Percentiles rank a stretch among this genome's conserved stretches.
Evolutionary conservation across 2,888 invertebrate species (phyloP).

Genomic region (Melinaea menophilus): DNA sequence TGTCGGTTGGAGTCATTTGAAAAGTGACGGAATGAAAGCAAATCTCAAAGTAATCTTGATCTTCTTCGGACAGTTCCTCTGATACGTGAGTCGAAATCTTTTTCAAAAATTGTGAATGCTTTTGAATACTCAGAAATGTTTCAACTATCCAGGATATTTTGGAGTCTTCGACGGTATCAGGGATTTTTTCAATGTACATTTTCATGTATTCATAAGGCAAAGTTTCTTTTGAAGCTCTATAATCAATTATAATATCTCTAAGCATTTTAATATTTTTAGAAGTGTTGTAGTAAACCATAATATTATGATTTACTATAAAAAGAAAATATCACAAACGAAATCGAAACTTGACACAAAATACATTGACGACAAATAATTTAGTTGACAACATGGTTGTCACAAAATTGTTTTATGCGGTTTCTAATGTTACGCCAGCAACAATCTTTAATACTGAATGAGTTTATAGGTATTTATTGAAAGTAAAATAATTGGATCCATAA

Average conservation of each 20-base stretch:
- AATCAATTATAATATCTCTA: conserved; percentile 57
- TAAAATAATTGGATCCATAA: no score
- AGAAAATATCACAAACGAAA: conserved; percentile 40
- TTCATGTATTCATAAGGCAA: conserved; percentile 65
- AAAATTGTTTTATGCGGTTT: not conserved
- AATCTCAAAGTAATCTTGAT: conserved; percentile 60
- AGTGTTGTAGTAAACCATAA: conserved; percentile 67
- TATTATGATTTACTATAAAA: conserved; percentile 14
- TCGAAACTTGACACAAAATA: conserved; percentile 43
- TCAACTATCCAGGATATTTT: conserved; percentile 66
- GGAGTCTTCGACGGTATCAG: conserved; percentile 50
- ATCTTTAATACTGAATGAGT: no score
- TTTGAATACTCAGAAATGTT: conserved; percentile 59
- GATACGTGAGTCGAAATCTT: conserved; percentile 48
- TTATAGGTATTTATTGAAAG: no score
- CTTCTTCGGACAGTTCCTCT: conserved; percentile 51
- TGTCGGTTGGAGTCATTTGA: conserved; percentile 52
- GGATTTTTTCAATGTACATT: conserved; percentile 58
- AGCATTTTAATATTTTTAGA: conserved; percentile 63
- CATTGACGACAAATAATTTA: conserved; percentile 46
- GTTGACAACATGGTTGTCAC: conserved; percentile 34
- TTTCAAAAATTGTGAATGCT: conserved; percentile 53
- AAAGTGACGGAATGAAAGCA: conserved; percentile 57
- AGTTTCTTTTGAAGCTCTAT: conserved; percentile 43
- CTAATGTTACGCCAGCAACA: no score